phyloP scores from a whole-genome alignment of 1,140 invertebrate genomes.

The Harlomillsia oculata region DNA sequence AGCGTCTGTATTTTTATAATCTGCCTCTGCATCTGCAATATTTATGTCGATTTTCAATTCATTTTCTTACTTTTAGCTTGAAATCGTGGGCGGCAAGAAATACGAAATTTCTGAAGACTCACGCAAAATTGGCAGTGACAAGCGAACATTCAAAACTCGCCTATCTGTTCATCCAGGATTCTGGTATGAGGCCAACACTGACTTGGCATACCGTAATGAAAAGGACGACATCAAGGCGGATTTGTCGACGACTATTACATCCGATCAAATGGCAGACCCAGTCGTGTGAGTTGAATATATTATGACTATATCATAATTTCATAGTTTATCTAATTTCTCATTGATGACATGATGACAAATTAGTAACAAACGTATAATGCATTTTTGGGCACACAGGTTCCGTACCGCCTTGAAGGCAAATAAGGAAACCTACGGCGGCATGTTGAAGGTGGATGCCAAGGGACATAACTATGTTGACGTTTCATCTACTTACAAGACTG shows the following conservation, averaged over 20 bases:
- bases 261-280: conserved; percentile 14
- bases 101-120: conserved; percentile 27
- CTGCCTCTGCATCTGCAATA: neutral
- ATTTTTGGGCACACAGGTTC: neutral
- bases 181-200: conserved; percentile 22
- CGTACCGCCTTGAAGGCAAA: conserved; percentile 6
- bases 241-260: conserved; percentile 15
- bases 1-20: neutral
- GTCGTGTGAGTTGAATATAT: conserved; percentile 8
- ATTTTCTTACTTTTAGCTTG: conserved; percentile 10
- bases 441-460: conserved; percentile 16
- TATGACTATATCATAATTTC: neutral
- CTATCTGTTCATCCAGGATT: conserved; percentile 12
- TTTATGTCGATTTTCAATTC: neutral
- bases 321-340: neutral
- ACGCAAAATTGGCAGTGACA: conserved; percentile 2
- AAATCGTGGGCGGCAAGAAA: conserved; percentile 2
- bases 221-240: conserved; percentile 8
- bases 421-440: neutral
- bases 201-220: conserved; percentile 11
- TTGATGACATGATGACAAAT: neutral
- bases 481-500: neutral
- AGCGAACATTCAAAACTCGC: conserved; percentile 16
- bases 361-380: too few relatives aligned
- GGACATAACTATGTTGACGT: conserved; percentile 15